Conservation (phyloP, 2,113 vertebrate genomes). For the Rhinichthys klamathensis region DNA sequence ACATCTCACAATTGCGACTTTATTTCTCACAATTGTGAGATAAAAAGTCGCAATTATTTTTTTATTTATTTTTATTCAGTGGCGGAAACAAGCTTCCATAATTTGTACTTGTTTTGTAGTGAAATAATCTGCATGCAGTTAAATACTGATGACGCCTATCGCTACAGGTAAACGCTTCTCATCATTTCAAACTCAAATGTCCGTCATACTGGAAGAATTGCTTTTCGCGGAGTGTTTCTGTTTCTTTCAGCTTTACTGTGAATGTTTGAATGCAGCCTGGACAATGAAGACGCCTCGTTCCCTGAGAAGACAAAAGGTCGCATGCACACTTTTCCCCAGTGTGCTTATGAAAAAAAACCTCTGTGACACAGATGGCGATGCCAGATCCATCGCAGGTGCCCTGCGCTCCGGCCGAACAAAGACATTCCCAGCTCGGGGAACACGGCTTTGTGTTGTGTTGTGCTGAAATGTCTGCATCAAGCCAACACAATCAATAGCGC, state of each 20-base stretch:
- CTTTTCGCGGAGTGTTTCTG: not conserved
- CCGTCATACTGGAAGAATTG: not conserved
- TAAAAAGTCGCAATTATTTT: too few relatives aligned
- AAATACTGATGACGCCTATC: not conserved
- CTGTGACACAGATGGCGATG: conserved; percentile 31
- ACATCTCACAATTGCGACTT: too few relatives aligned
- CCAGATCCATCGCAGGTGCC: conserved; percentile 31
- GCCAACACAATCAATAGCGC: conserved; percentile 20
- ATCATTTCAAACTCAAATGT: not conserved
- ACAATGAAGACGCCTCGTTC: conserved; percentile 12
- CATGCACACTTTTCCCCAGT: not conserved
- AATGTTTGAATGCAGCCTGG: not conserved
- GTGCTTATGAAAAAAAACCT: conserved; percentile 1
- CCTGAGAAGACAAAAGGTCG: conserved; percentile 29
- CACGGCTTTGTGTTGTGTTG: conserved; percentile 7
- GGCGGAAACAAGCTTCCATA: too few relatives aligned
- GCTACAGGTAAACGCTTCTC: not conserved
- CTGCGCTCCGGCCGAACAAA: not conserved
- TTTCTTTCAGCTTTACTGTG: not conserved
- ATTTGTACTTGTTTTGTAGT: not conserved
- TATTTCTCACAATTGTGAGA: too few relatives aligned
- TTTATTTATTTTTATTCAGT: too few relatives aligned
- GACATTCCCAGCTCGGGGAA: conserved; percentile 31
- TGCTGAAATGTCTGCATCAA: conserved; percentile 32
- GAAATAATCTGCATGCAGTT: not conserved